A percentile compares a stretch with the other conserved stretches of the same genome.
These are phyloP conservation scores for Limnephilus marmoratus DNA, from an alignment of 2,888 invertebrate genomes.

Conservation along the genomic window DNA sequence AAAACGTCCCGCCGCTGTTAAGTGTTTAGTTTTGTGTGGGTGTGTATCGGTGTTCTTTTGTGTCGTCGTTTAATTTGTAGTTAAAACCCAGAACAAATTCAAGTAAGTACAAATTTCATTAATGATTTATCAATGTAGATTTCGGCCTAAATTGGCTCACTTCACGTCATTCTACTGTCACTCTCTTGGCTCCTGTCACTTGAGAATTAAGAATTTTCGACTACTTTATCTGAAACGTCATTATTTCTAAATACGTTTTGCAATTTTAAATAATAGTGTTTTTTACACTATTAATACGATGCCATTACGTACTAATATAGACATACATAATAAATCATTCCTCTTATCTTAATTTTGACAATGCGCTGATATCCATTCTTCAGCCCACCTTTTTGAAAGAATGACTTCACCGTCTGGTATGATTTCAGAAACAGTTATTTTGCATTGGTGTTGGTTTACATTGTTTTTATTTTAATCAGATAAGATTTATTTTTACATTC, in stretches of 20 bases:
- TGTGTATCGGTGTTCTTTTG: slow-evolving; percentile 68
- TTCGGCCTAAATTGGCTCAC: background rate
- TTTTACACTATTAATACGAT: background rate
- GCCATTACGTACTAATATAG: too few relatives aligned
- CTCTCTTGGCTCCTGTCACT: background rate
- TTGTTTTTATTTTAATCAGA: slow-evolving; percentile 6
- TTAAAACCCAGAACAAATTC: slow-evolving; percentile 56
- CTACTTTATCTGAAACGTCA: slow-evolving; percentile 38
- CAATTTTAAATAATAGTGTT: background rate
- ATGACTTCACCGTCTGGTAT: slow-evolving; percentile 21
- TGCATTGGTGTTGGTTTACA: background rate
- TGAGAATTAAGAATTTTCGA: background rate
- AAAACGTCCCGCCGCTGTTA: slow-evolving; percentile 69
- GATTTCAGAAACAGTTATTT: slow-evolving; percentile 9
- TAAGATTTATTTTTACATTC: slow-evolving; percentile 20
- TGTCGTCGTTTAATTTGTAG: slow-evolving; percentile 59
- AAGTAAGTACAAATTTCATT: slow-evolving; percentile 54
- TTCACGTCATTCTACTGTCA: slow-evolving; percentile 32
- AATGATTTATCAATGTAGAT: slow-evolving; percentile 2
- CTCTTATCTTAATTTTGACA: background rate
- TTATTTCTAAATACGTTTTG: background rate
- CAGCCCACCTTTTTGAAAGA: background rate
- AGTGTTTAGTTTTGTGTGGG: slow-evolving; percentile 77
- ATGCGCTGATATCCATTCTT: background rate
- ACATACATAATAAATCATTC: background rate